Conservation (phyloP, 2,888 invertebrate species). For the Nemurella pictetii region DNA sequence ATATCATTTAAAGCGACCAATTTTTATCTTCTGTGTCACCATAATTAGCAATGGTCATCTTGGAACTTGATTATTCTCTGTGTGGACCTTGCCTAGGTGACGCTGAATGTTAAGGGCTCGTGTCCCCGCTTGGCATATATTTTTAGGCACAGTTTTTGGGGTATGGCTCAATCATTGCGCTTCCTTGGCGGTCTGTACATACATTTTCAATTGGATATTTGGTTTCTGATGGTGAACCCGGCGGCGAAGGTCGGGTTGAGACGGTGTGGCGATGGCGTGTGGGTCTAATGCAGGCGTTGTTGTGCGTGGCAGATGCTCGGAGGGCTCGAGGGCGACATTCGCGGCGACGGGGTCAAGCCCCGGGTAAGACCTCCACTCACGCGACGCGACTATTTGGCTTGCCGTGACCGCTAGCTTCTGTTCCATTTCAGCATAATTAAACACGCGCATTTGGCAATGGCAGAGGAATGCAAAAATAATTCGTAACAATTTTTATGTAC, state of each 20-base stretch:
- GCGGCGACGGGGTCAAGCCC: not conserved
- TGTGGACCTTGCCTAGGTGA: too few species aligned
- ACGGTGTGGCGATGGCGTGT: not conserved
- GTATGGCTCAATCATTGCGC: too few species aligned
- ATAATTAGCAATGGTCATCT: too few species aligned
- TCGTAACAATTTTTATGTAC: not conserved
- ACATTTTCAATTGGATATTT: too few species aligned
- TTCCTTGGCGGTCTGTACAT: too few species aligned
- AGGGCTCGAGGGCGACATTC: not conserved
- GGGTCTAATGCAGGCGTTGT: not conserved
- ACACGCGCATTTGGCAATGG: not conserved
- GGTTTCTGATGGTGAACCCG: too few species aligned
- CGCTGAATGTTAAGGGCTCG: too few species aligned
- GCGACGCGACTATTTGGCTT: not conserved
- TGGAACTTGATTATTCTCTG: too few species aligned
- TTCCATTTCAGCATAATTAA: not conserved
- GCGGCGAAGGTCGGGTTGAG: not conserved
- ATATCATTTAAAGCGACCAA: too few species aligned
- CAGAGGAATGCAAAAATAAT: slow-evolving; percentile 6
- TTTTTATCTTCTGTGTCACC: too few species aligned
- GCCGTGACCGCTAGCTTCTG: not conserved
- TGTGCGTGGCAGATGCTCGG: not conserved
- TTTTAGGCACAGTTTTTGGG: too few species aligned
- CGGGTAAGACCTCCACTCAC: not conserved
- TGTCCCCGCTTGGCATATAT: too few species aligned